Evolutionary conservation across 2,888 invertebrate genomes (phyloP), one percentile per base, ranked within the genome.

Genomic region (Drosophila barbarae): DNA sequence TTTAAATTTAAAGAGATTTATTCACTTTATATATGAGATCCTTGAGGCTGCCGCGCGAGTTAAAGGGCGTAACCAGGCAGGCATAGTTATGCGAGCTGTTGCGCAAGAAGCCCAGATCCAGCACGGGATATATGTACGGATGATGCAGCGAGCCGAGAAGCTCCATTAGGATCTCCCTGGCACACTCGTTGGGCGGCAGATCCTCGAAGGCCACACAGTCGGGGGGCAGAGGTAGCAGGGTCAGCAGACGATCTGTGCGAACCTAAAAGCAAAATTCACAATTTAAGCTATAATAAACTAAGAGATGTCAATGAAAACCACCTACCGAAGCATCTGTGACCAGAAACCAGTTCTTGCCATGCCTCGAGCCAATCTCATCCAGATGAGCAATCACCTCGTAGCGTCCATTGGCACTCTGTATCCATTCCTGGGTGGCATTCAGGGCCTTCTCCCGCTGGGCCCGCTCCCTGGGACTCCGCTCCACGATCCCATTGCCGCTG

Each of bases 311-410:
- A 23, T 1, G 2, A 1, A 1, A 30, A 5, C 59, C 10, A 1
- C 86, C 77, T 72, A 93, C 93, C 89, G 94, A 93, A 76, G 93
- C 93, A 89, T 97, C 97, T 84, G 93, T 93, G 65, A 97, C 94
- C 28, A 95, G 93, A 88, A 97, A 97, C 97, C 97, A 98, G 88
- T 96, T 94, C 88, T 97, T 97, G 89, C 95, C 95, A 54, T 94
- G 91, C 56, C 97, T 92, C 39, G 95, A 95, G 10, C 97, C 97
- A 71, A 97, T 94, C 73, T 94, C 93, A 84, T 94, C 93, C 72
- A 97, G 91, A 84, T 96, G 95, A 53, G 94, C 93, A 77, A 95
- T 92, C 74, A 96, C 91, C 78, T 93, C 93, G 87, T 96, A 97
- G 77, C 96, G 91, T 56, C 92, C 91, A 74, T 91, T 92, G 70